Evolutionary conservation across 2,797 vertebrate species (phyloP).

Genomic region (Enteromius thamalakanensis): DNA sequence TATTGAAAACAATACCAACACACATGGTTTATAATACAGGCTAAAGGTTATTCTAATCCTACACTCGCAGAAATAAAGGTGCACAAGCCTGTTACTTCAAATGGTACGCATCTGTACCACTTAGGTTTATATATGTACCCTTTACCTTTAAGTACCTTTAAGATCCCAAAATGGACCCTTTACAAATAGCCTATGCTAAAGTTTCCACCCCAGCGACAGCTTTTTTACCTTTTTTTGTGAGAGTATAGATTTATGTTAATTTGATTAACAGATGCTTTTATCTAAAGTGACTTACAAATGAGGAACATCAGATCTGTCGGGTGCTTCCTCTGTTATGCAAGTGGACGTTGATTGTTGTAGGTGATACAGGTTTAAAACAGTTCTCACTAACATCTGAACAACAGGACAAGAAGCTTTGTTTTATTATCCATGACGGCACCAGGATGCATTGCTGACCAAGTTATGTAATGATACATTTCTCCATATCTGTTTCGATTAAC

Average conservation of each 20-base stretch:
- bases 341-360: neutral
- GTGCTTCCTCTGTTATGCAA: neutral
- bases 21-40: neutral
- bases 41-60: neutral
- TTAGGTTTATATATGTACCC: too few species aligned
- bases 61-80: too few species aligned
- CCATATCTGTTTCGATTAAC: neutral
- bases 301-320: neutral
- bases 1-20: neutral
- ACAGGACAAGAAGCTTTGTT: neutral
- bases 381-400: neutral
- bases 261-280: neutral
- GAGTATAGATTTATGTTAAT: neutral
- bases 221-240: too few species aligned
- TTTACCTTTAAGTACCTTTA: too few species aligned
- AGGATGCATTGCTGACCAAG: neutral
- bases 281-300: neutral
- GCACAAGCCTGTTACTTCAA: too few species aligned
- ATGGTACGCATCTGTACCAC: too few species aligned
- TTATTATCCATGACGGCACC: neutral
- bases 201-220: too few species aligned
- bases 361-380: neutral
- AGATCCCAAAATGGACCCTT: too few species aligned
- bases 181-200: too few species aligned
- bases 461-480: neutral